Evolutionary conservation across 2,113 vertebrate genomes (phyloP).

Genomic region (Notarius lentiginosus): DNA sequence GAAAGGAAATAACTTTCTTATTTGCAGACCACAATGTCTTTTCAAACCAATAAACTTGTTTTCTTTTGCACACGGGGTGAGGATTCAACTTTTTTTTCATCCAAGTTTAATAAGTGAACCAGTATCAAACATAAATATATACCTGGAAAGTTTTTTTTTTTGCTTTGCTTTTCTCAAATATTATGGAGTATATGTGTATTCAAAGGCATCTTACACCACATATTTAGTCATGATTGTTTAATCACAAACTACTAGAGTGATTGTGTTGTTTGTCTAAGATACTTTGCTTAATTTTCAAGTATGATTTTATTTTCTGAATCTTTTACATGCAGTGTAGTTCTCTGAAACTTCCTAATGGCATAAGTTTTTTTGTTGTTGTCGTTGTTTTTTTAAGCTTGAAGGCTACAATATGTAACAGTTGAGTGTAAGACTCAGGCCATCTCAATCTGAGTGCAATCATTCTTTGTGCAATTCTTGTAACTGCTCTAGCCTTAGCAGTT

Average conservation of each 20-base stretch:
- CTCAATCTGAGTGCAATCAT: neutral
- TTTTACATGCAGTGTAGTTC: neutral
- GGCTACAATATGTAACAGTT: neutral
- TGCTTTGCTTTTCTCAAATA: neutral
- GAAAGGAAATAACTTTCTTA: constrained; percentile 31
- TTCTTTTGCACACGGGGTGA: neutral
- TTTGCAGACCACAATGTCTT: neutral
- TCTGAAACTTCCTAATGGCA: neutral
- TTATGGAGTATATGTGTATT: neutral
- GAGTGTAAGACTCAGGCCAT: neutral
- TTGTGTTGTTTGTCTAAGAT: neutral
- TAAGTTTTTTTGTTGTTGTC: neutral
- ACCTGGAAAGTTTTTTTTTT: neutral
- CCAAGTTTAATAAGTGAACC: neutral
- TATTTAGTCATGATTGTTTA: neutral
- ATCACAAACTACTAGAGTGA: neutral
- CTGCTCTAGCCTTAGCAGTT: neutral
- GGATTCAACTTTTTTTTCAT: neutral
- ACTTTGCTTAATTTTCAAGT: neutral
- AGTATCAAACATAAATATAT: neutral
- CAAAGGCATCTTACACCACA: neutral
- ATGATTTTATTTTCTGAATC: neutral
- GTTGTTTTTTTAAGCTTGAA: neutral
- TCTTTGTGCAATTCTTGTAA: neutral
- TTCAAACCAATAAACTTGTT: constrained; percentile 4